A percentile compares a stretch with the other conserved stretches of the same genome.
Conservation (phyloP, 2,113 vertebrate genomes). For the Hemicordylus capensis region DNA sequence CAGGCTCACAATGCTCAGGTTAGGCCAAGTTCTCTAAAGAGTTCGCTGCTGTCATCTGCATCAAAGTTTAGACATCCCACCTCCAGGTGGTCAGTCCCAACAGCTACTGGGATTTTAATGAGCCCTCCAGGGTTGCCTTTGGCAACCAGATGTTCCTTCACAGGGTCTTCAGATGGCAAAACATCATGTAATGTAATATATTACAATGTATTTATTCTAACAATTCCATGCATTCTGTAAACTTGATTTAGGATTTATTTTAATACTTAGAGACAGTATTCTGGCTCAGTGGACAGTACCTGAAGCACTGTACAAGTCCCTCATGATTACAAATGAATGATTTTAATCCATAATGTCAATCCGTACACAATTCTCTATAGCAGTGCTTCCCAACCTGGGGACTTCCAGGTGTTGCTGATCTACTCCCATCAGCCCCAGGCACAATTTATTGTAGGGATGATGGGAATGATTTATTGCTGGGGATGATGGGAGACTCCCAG, state of each 20-base stretch:
- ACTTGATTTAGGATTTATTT: not conserved
- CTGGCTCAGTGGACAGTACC: not conserved
- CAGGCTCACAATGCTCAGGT: not conserved
- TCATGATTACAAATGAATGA: not conserved
- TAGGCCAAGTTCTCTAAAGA: not conserved
- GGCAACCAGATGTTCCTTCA: conserved; percentile 18
- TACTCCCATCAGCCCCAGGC: no score
- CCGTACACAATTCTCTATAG: not conserved
- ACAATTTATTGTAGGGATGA: no score
- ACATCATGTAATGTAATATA: not conserved
- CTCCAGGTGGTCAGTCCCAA: conserved; percentile 6
- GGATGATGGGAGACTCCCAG: no score
- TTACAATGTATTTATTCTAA: not conserved
- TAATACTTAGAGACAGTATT: not conserved
- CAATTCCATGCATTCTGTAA: not conserved
- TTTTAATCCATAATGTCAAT: not conserved
- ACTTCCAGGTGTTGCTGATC: no score
- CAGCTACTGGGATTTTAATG: conserved; percentile 12
- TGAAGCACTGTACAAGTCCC: not conserved
- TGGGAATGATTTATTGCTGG: no score
- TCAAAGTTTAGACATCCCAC: not conserved
- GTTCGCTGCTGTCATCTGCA: not conserved
- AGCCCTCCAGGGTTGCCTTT: conserved; percentile 5
- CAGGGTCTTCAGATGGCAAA: not conserved
- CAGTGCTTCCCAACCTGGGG: no score